Evolutionary conservation across 37 sponge, comb jelly and placozoan species (phyloP), one percentile per base, ranked within the genome.

Genomic region (Geodia barretti): DNA sequence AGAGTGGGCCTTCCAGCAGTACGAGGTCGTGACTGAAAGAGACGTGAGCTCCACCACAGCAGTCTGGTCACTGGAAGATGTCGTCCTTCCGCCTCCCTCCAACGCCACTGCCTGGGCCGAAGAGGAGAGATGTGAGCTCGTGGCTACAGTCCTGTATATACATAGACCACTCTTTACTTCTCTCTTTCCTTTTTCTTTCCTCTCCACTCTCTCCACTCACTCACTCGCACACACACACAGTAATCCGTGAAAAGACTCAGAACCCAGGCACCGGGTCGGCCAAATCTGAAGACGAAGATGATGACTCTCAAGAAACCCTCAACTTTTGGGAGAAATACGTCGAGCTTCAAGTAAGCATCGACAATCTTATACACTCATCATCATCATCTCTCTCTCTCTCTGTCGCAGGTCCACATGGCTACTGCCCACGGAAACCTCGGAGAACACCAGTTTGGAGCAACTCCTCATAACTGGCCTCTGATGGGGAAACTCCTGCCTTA

Each of bases 1-100:
- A 33, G 92, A 94, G 34, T 94, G 95, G 95, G 95, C 89, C 26
- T 91, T 84, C 72, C 77, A 94, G 60, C 95, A 94, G 70, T 84
- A 75, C 40, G 92, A 94, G 83, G 90, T 84, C 59, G 85, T 79
- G 1, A 89, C 90, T 60, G 90, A 89, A 36, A 36, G 68, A 21
- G 81, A 79, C 26, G 70, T 79, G 60, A 76, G 79, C 26, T 36
- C 32, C 3, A 58, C 63, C 28, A 47, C 26, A 1, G 70, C 70
- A 3, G 23, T 47, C 41, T 84, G 90, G 90, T 34, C 33, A 8
- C 24, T 85, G 58, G 86, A 90, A 33, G 61, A 73, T 19, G 24
- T 81, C 63, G 65, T n/a, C 2, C 36, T 35, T 17, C 77, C 72
- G 7, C 36, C 36, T 8, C 5, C 35, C 37, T 25, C 32, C 25